Conservation (phyloP, 2,797 vertebrate genomes). For the Anas bernieri region DNA sequence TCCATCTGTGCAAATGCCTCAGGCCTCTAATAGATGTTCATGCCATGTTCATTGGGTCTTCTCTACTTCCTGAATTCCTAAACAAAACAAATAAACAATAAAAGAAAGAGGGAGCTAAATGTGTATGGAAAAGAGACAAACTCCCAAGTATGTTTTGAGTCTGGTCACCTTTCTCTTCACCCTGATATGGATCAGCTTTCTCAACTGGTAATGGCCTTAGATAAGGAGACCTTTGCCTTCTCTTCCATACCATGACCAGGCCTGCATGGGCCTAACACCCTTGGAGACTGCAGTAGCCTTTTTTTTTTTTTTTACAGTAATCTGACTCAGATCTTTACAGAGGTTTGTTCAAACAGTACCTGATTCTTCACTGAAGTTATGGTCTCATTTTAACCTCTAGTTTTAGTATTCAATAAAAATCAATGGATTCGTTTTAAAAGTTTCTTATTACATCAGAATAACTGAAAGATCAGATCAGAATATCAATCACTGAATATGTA, state of each 20-base stretch:
- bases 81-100: not conserved
- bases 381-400: not conserved
- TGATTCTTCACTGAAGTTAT: not conserved
- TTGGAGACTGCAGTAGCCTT: fast-evolving
- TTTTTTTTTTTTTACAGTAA: not conserved
- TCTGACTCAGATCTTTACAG: not conserved
- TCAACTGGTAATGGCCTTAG: not conserved
- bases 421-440: not conserved
- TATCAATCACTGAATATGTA: not conserved
- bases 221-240: not conserved
- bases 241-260: not conserved
- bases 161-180: not conserved
- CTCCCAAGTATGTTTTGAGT: not conserved
- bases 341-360: not conserved
- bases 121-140: not conserved
- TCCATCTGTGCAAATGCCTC: not conserved
- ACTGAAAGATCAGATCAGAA: not conserved
- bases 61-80: not conserved
- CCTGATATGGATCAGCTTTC: not conserved
- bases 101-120: not conserved
- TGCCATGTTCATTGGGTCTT: not conserved
- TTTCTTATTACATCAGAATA: not conserved
- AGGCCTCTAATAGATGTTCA: not conserved
- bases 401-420: not conserved
- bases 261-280: not conserved